phyloP scores from a whole-genome alignment of 2,113 vertebrate species.

The Rhinogobius similis region DNA sequence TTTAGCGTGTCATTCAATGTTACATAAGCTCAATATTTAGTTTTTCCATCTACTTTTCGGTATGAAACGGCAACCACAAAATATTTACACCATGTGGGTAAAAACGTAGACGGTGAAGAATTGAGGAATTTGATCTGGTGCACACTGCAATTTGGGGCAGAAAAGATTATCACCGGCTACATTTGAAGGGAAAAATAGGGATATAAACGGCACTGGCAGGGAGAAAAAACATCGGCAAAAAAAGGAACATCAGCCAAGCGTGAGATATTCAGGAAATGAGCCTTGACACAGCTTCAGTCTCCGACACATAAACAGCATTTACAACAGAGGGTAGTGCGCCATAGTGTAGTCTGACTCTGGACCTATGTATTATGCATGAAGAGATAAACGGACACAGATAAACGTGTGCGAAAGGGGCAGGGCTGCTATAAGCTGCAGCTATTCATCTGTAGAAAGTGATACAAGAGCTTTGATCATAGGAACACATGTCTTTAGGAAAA shows the following conservation, averaged over 20 bases:
- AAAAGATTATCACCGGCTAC: conserved; percentile 33
- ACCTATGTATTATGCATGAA: conserved; percentile 33
- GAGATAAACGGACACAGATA: conserved; percentile 15
- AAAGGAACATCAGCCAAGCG: conserved; percentile 47
- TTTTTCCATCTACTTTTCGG: not conserved
- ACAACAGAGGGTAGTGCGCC: conserved; percentile 28
- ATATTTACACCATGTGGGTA: conserved; percentile 27
- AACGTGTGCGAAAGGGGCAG: conserved; percentile 20
- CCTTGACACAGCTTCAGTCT: conserved; percentile 46
- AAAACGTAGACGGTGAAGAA: conserved; percentile 37
- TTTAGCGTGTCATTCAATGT: too few relatives aligned
- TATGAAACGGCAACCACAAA: conserved; percentile 49
- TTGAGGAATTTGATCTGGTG: conserved; percentile 43
- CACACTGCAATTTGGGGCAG: conserved; percentile 30
- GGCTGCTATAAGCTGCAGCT: conserved; percentile 10
- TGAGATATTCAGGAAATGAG: conserved; percentile 63
- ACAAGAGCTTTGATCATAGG: not conserved
- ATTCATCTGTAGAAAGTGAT: conserved; percentile 3
- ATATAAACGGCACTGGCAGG: conserved; percentile 2
- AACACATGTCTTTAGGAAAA: not conserved
- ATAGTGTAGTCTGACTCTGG: conserved; percentile 3
- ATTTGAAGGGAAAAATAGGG: conserved; percentile 8
- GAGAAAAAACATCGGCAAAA: conserved; percentile 2
- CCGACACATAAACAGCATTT: conserved; percentile 42
- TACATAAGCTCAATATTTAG: not conserved